Evolutionary conservation across 2,113 vertebrate genomes (phyloP), one percentile per base, ranked within the genome.

Genomic region (Calidris pugnax): DNA sequence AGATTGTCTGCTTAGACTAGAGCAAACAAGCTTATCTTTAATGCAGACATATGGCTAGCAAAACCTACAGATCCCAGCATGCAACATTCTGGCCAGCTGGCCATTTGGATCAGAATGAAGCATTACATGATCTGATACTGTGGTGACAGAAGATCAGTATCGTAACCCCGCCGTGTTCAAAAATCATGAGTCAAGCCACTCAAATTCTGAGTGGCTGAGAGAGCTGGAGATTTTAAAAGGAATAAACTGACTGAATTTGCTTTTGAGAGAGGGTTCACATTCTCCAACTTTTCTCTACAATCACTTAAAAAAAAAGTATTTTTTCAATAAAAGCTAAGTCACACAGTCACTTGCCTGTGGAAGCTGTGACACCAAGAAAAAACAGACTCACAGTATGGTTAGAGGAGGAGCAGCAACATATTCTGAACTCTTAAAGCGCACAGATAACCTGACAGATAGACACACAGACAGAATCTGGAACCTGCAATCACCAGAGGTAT

Each of bases 11-110:
- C 97, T 96, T 84, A 96, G 80, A 94, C 76, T 87, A 81, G 21
- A 92, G 90, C 86, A 95, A 93, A 97, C 83, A 94, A 94, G 95
- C 95, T 96, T 96, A 97, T 97, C 95, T 96, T 88, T 92, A 96
- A 95, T 88, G 90, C 76, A 89, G 95, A 94, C 92, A 96, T 96
- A 96, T 91, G 95, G 96, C 91, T 69, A 96, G 73, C 88, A 97
- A 96, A 95, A 93, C 92, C 96, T 96, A 97, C 92, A 96, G 95
- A 90, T 95, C 95, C 93, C 85, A 94, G 85, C 82, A 91, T 87
- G 95, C 95, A 91, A 69, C 3, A 0, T 88, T 79, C 67, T 80
- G 85, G 76, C 93, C 93, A 96, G 85, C 95, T 97, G 95, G 96
- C 85, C 92, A 72, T 90, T 93, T 94, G 96, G 92, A 93, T 92